Evolutionary conservation across 2,113 vertebrate species (phyloP).

Genomic region (Lamprotornis superbus): DNA sequence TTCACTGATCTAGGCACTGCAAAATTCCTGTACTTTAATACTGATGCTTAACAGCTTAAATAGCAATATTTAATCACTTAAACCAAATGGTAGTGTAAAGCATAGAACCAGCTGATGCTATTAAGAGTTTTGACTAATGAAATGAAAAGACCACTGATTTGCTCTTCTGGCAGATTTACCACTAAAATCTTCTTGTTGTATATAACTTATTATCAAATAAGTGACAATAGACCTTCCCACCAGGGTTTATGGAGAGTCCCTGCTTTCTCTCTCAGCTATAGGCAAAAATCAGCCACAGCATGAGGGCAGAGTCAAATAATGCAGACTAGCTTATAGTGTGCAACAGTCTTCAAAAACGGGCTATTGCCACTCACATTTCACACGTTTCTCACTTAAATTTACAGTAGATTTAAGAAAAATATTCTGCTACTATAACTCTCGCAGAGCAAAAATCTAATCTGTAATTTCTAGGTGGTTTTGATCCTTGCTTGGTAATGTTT

Average conservation of each 20-base stretch:
- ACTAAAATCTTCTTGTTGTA: neutral
- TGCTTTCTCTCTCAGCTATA: neutral
- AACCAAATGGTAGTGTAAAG: neutral
- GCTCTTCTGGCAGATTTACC: neutral
- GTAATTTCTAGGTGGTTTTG: neutral
- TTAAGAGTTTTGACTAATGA: neutral
- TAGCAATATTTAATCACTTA: neutral
- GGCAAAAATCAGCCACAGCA: neutral
- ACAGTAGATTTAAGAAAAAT: neutral
- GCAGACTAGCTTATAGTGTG: neutral
- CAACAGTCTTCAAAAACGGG: neutral
- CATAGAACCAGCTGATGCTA: neutral
- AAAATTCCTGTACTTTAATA: neutral
- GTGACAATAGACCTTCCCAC: neutral
- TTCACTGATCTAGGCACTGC: neutral
- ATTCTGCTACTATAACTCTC: neutral
- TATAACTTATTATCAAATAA: neutral
- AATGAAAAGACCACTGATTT: neutral
- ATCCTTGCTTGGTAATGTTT: neutral
- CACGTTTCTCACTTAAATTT: neutral
- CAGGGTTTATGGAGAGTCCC: neutral
- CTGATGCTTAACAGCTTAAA: neutral
- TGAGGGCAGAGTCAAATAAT: neutral
- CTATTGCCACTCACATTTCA: neutral
- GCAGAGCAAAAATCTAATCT: neutral